Evolutionary conservation across 1,140 invertebrate species (phyloP).

Genomic region (Druon quercuslanigerum): DNA sequence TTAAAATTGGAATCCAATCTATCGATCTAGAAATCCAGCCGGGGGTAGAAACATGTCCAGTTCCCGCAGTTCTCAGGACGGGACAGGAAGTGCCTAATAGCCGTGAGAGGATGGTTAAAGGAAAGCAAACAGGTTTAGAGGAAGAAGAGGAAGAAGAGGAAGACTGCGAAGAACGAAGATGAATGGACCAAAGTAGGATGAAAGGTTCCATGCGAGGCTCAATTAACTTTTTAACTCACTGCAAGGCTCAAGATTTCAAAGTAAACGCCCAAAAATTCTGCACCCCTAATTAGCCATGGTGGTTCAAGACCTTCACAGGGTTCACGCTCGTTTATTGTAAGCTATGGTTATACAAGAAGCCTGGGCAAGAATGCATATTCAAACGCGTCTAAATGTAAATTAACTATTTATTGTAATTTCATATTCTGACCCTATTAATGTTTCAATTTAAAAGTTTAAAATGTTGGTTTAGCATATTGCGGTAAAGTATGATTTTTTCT

Average conservation of each 20-base stretch:
- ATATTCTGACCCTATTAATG: not conserved
- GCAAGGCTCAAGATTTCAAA: constrained; percentile 28
- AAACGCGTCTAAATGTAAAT: constrained; percentile 5
- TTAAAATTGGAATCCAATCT: constrained; percentile 56
- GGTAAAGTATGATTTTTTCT: too few relatives aligned
- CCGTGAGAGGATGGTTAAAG: constrained; percentile 69
- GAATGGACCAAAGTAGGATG: constrained; percentile 54
- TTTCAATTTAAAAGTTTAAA: not conserved
- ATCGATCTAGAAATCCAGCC: constrained; percentile 37
- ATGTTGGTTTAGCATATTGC: not conserved
- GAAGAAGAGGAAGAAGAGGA: constrained; percentile 48
- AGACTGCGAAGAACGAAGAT: constrained; percentile 45
- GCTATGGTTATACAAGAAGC: not conserved
- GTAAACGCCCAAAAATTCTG: constrained; percentile 33
- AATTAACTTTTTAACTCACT: constrained; percentile 59
- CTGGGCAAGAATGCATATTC: not conserved
- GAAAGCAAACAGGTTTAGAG: constrained; percentile 62
- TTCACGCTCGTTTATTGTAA: not conserved
- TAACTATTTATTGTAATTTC: constrained; percentile 11
- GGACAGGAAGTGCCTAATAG: constrained; percentile 75
- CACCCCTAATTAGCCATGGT: constrained; percentile 22
- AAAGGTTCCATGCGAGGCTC: constrained; percentile 43
- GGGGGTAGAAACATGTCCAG: constrained; percentile 35
- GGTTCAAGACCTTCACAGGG: not conserved
- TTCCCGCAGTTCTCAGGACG: constrained; percentile 62